Percentiles rank a stretch among this genome's conserved stretches.
phyloP scores from a whole-genome alignment of 1,140 invertebrate genomes.

The Leptoteleia sp. region DNA sequence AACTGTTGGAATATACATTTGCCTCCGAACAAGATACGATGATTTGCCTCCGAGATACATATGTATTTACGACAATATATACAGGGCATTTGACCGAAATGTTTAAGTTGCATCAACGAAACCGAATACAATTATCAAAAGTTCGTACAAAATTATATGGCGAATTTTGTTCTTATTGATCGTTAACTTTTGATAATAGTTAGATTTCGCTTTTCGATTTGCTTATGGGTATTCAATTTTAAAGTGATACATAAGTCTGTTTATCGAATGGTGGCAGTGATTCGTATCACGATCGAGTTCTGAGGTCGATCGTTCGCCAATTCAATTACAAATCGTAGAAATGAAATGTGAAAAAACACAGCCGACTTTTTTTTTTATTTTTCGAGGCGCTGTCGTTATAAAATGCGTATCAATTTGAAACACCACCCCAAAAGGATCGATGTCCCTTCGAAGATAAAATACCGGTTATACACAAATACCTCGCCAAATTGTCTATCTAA shows the following conservation, averaged over 20 bases:
- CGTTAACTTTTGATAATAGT: slow-evolving; percentile 33
- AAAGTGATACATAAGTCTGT: slow-evolving; percentile 22
- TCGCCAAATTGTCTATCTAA: slow-evolving; percentile 57
- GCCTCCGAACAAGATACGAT: slow-evolving; percentile 66
- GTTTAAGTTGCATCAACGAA: slow-evolving; percentile 25
- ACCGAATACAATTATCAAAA: slow-evolving; percentile 42
- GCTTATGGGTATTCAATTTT: slow-evolving; percentile 19
- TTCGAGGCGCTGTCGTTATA: slow-evolving; percentile 52
- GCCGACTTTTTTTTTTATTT: slow-evolving; percentile 45
- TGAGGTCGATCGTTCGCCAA: slow-evolving; percentile 34
- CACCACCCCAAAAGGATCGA: slow-evolving; percentile 8
- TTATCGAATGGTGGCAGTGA: slow-evolving; percentile 39
- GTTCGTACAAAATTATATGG: slow-evolving; percentile 41
- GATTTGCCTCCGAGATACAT: slow-evolving; percentile 64
- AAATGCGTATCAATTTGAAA: slow-evolving; percentile 42
- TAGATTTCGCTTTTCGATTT: slow-evolving; percentile 26
- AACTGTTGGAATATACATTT: slow-evolving; percentile 69
- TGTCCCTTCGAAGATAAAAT: slow-evolving; percentile 35
- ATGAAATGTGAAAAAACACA: slow-evolving; percentile 49
- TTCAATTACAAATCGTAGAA: slow-evolving; percentile 40
- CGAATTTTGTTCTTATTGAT: slow-evolving; percentile 10
- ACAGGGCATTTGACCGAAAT: slow-evolving; percentile 51
- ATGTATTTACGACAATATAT: slow-evolving; percentile 61
- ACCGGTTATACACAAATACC: slow-evolving; percentile 52
- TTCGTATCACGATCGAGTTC: slow-evolving; percentile 31